Evolutionary conservation across 2,888 invertebrate genomes (phyloP).

Genomic region (Cataglyphis altisquamis): DNA sequence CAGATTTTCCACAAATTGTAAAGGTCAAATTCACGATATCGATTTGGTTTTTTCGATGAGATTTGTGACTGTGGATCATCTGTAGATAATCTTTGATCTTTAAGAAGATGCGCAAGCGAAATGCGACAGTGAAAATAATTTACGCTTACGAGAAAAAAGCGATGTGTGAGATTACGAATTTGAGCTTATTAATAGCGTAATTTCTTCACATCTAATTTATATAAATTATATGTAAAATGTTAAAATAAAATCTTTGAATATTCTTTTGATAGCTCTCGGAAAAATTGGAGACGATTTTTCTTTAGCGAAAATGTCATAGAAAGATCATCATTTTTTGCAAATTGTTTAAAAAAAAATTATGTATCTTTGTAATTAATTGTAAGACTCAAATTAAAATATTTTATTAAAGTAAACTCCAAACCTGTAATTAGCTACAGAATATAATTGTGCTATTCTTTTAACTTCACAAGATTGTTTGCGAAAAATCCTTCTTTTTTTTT

Average conservation of each 20-base stretch:
- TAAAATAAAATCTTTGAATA: neutral
- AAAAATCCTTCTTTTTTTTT: neutral
- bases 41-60: neutral
- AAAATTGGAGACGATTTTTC: neutral
- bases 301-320: neutral
- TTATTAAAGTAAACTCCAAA: neutral
- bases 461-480: neutral
- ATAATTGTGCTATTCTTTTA: neutral
- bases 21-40: slow-evolving; percentile 8
- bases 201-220: neutral
- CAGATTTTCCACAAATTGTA: neutral
- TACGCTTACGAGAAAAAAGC: neutral
- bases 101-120: neutral
- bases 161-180: neutral
- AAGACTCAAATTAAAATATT: neutral
- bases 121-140: neutral
- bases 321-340: neutral
- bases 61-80: neutral
- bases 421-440: neutral
- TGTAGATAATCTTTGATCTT: neutral
- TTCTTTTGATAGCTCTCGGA: neutral
- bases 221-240: neutral
- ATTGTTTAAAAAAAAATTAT: neutral
- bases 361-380: neutral
- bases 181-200: neutral